These are phyloP conservation scores for Monodelphis domestica DNA, from an alignment of 2,797 vertebrate species.

Conservation along the genomic window DNA sequence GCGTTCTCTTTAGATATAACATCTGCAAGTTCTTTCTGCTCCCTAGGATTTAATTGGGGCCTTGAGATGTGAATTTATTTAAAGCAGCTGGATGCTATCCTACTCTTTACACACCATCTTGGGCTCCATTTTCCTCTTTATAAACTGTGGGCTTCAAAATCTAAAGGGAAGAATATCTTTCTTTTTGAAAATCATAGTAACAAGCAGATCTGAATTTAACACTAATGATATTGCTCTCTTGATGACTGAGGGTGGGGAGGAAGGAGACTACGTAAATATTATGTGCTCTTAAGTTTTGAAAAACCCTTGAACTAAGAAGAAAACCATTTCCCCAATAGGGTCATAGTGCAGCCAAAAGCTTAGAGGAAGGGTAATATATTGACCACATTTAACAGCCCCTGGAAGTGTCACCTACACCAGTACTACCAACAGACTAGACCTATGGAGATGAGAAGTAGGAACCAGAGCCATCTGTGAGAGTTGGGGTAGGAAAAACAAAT, in stretches of 20 bases:
- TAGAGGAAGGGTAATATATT: not conserved
- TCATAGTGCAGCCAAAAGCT: not conserved
- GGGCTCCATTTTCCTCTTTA: constrained; percentile 25
- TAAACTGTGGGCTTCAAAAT: not conserved
- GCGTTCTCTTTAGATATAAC: constrained; percentile 18
- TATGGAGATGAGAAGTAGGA: not conserved
- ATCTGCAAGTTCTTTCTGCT: constrained; percentile 5
- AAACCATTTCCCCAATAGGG: not conserved
- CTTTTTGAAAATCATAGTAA: not conserved
- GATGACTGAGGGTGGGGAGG: not conserved
- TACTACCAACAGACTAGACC: not conserved
- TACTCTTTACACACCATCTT: not conserved
- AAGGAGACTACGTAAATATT: not conserved
- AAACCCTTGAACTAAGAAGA: not conserved
- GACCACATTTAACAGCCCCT: not conserved
- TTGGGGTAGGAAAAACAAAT: not conserved
- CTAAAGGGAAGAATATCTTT: not conserved
- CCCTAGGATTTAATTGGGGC: not conserved
- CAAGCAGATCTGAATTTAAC: not conserved
- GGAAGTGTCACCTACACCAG: not conserved
- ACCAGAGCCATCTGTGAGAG: not conserved
- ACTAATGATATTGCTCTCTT: not conserved
- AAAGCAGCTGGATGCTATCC: constrained; percentile 12
- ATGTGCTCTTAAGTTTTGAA: not conserved
- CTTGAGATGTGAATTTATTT: constrained; percentile 44